Percentiles rank a stretch among this genome's conserved stretches.
Evolutionary conservation across 2,888 invertebrate genomes (phyloP).

Genomic region (Homarus gammarus): DNA sequence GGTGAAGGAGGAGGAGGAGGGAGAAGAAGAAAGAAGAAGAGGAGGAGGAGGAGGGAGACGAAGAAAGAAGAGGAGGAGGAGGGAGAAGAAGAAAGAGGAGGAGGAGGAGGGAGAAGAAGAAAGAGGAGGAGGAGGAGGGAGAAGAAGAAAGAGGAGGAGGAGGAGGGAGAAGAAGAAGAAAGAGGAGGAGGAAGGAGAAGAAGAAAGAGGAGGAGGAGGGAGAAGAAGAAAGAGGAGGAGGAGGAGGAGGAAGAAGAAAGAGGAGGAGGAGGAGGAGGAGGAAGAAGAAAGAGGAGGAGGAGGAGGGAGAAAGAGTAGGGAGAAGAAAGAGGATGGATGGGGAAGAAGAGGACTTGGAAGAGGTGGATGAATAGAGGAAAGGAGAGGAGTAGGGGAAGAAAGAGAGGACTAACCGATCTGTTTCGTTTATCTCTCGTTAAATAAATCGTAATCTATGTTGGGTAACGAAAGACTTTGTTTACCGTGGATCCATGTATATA

Average conservation of each 20-base stretch:
- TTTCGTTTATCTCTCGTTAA: too few species aligned
- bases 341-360: too few species aligned
- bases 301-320: too few species aligned
- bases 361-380: too few species aligned
- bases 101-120: background rate
- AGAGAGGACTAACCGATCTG: too few species aligned
- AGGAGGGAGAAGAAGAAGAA: background rate
- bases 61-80: background rate
- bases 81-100: background rate
- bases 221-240: constrained; percentile 18
- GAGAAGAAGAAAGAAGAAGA: constrained; percentile 20
- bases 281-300: background rate
- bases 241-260: background rate
- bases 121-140: too few species aligned
- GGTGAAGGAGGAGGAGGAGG: background rate
- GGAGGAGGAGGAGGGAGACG: background rate
- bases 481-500: too few species aligned
- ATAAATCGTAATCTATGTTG: too few species aligned
- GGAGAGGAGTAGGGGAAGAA: too few species aligned
- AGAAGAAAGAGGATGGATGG: too few species aligned
- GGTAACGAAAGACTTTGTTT: too few species aligned
- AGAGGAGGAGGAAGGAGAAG: background rate
- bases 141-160: too few species aligned
- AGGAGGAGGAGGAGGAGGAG: background rate
- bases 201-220: background rate